Evolutionary conservation across 2,797 vertebrate species (phyloP), one percentile per base, ranked within the genome.

Genomic region (Garrulus glandarius): DNA sequence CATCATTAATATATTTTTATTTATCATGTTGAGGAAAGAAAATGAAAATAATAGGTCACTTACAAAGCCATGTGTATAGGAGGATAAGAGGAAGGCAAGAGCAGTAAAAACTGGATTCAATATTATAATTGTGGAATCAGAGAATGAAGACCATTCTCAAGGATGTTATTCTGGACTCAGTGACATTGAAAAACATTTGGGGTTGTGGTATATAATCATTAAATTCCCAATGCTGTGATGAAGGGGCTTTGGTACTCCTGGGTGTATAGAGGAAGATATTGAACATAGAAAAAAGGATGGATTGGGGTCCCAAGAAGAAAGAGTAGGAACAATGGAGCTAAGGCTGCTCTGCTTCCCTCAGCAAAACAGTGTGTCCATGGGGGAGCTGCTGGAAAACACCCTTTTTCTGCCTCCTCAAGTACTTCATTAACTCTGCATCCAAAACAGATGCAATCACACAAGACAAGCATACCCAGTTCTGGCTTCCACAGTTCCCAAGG

Each of bases 311-410:
- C 20, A 59, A 71, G 41, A 80, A n/a, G 27, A 61, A 18, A 2
- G 34, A 65, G 23, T 2, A 46, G 63, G 26, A 76, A 56, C 6
- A 3, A 10, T n/a, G 21, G 52, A 68, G 34, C 14, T 32, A 39
- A 91, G 65, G 27, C 44, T 84, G 29, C 24, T 78, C 70, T 56
- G 17, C 21, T 60, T 46, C 27, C 27, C 43, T 39, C 49, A 69
- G 50, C 39, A 84, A 41, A 61, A 71, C 15, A 34, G 21, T 0
- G 0, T n/a, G 32, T 13, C 46, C 30, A 26, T 4, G 6, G 3
- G 11, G 21, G 6, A 56, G 44, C 46, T 79, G 67, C 36, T 76
- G 63, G 57, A 46, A 63, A 78, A 63, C 11, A 13, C 4, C 37
- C 34, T 50, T 64, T 32, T 57, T 36, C 61, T 87, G n/a, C 7